Percentiles rank a stretch among this genome's conserved stretches.
Evolutionary conservation across 2,888 invertebrate genomes (phyloP).

Genomic region (Pherbina coryleti): DNA sequence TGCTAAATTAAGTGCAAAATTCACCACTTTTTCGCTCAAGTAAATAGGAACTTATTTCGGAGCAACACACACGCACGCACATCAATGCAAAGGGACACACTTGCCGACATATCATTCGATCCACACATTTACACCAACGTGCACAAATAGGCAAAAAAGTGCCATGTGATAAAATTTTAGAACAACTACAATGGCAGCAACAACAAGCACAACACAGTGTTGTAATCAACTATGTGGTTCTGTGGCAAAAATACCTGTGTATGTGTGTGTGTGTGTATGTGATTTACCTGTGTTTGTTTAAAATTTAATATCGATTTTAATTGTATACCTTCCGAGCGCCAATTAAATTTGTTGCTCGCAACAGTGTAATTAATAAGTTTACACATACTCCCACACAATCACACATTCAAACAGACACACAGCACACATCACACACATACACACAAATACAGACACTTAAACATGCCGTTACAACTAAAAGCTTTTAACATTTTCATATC

Average conservation of each 20-base stretch:
- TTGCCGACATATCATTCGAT: neutral
- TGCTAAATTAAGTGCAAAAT: conserved; percentile 23
- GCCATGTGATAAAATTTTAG: neutral
- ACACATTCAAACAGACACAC: neutral
- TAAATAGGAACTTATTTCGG: neutral
- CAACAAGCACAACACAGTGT: neutral
- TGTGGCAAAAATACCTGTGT: neutral
- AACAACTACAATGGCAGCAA: neutral
- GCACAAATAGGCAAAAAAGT: neutral
- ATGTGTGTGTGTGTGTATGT: neutral
- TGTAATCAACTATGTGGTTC: neutral
- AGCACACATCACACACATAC: neutral
- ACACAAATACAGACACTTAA: neutral
- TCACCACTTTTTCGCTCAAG: neutral
- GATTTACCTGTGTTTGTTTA: neutral
- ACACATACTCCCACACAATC: neutral
- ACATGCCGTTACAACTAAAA: no score
- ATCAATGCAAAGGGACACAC: neutral
- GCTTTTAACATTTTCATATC: neutral
- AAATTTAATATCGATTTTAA: conserved; percentile 11
- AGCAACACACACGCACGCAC: conserved; percentile 5
- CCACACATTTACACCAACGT: neutral
- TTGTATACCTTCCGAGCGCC: neutral
- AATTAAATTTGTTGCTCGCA: conserved; percentile 14
- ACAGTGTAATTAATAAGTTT: conserved; percentile 15